Conservation (phyloP, 2,888 invertebrate species). For the Emmelina monodactyla region DNA sequence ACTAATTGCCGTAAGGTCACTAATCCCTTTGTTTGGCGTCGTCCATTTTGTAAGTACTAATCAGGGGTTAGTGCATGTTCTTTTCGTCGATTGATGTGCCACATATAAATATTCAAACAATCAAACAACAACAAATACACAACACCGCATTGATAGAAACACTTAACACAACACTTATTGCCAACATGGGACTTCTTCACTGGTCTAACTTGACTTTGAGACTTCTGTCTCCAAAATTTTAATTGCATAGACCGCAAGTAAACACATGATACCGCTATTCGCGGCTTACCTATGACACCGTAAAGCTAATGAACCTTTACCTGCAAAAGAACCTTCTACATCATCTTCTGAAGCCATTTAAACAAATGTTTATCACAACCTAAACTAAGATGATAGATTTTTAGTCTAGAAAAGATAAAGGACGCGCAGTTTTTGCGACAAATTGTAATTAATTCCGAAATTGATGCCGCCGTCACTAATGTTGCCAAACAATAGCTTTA, state of each 20-base stretch:
- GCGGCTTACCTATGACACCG: slow-evolving; percentile 67
- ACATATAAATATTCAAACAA: slow-evolving; percentile 63
- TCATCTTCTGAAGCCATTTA: slow-evolving; percentile 89
- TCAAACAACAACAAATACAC: slow-evolving; percentile 45
- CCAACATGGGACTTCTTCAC: slow-evolving; percentile 15
- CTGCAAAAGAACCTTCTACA: slow-evolving; percentile 86
- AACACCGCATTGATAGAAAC: slow-evolving; percentile 17
- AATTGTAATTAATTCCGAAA: slow-evolving; percentile 67
- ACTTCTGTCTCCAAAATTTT: slow-evolving; percentile 42
- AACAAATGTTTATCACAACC: slow-evolving; percentile 45
- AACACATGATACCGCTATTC: slow-evolving; percentile 69
- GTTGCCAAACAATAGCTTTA: too few species aligned
- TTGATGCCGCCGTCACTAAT: slow-evolving; percentile 63
- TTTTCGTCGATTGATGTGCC: slow-evolving; percentile 66
- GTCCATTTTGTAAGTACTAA: slow-evolving; percentile 79
- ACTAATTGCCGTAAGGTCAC: slow-evolving; percentile 66
- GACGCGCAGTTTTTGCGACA: slow-evolving; percentile 67
- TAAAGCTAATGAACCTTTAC: slow-evolving; percentile 70
- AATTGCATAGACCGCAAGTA: slow-evolving; percentile 66
- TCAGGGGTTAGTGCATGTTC: slow-evolving; percentile 74
- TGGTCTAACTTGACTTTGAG: background rate
- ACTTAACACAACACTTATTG: slow-evolving; percentile 19
- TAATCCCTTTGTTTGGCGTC: slow-evolving; percentile 80
- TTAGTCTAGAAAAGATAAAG: slow-evolving; percentile 57
- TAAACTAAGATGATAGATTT: slow-evolving; percentile 40